Evolutionary conservation across 2,113 vertebrate genomes (phyloP).

Genomic region (Nyctibius bracteatus): DNA sequence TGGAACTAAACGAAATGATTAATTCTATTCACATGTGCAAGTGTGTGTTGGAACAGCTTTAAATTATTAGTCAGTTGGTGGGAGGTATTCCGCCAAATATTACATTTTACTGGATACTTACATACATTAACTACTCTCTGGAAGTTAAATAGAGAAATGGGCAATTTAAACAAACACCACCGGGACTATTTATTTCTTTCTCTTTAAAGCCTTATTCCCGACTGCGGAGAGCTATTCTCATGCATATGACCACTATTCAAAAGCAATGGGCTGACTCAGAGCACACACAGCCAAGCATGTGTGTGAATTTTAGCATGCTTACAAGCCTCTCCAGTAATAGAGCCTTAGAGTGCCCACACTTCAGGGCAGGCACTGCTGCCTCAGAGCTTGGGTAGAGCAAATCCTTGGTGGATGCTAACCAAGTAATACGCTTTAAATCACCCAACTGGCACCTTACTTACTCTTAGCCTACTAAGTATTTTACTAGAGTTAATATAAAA

Average conservation of each 20-base stretch:
- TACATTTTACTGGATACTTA: neutral
- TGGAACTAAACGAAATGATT: neutral
- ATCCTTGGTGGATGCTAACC: neutral
- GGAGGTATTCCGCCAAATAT: neutral
- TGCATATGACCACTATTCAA: neutral
- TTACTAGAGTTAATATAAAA: neutral
- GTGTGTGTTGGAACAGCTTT: neutral
- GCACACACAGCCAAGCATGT: neutral
- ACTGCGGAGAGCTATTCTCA: constrained; percentile 21
- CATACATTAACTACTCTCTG: neutral
- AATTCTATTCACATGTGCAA: neutral
- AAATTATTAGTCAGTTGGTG: neutral
- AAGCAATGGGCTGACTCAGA: neutral
- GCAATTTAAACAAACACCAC: constrained; percentile 6
- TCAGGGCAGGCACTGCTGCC: neutral
- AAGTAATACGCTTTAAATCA: fast-evolving
- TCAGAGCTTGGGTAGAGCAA: neutral
- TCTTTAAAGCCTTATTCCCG: constrained; percentile 15
- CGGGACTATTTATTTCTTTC: neutral
- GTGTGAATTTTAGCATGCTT: neutral
- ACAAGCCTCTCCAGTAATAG: neutral
- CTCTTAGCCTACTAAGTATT: neutral
- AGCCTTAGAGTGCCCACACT: neutral
- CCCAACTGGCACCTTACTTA: neutral
- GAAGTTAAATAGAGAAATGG: neutral